Evolutionary conservation across 2,113 vertebrate species (phyloP).

Genomic region (Lepisosteus osseus): DNA sequence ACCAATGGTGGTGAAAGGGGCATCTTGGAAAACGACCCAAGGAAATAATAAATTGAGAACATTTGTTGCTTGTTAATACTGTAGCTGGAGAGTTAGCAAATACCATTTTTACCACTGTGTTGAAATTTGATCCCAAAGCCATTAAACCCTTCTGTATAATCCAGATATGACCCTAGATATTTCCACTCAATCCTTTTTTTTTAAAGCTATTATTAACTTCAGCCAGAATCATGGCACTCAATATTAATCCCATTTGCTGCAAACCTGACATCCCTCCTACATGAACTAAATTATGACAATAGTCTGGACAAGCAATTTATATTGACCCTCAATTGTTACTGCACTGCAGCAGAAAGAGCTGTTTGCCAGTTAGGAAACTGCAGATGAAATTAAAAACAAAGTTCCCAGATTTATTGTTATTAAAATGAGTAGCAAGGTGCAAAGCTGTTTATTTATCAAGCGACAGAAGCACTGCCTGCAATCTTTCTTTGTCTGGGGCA

Average conservation of each 20-base stretch:
- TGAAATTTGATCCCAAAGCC: too few relatives aligned
- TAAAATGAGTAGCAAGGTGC: not conserved
- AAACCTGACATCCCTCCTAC: conserved; percentile 6
- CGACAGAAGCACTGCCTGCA: too few relatives aligned
- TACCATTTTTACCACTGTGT: too few relatives aligned
- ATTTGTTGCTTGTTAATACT: too few relatives aligned
- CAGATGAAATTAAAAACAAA: not conserved
- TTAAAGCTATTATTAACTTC: too few relatives aligned
- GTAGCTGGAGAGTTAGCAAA: too few relatives aligned
- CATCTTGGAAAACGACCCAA: too few relatives aligned
- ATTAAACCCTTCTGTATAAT: too few relatives aligned
- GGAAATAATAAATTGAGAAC: too few relatives aligned
- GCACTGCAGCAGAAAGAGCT: not conserved
- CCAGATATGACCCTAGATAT: too few relatives aligned
- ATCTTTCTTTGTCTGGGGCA: too few relatives aligned
- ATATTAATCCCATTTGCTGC: conserved; percentile 18
- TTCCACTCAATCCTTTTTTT: not conserved
- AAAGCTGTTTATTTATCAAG: not conserved
- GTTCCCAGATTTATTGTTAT: conserved; percentile 13
- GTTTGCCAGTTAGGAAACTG: not conserved
- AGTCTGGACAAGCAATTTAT: conserved; percentile 8
- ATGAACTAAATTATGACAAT: conserved; percentile 8
- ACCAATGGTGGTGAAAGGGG: too few relatives aligned
- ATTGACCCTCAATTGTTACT: not conserved
- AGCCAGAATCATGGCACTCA: conserved; percentile 12